A percentile compares a stretch with the other conserved stretches of the same genome.
Conservation (phyloP, 2,888 invertebrate genomes). For the Eupithecia tripunctaria region DNA sequence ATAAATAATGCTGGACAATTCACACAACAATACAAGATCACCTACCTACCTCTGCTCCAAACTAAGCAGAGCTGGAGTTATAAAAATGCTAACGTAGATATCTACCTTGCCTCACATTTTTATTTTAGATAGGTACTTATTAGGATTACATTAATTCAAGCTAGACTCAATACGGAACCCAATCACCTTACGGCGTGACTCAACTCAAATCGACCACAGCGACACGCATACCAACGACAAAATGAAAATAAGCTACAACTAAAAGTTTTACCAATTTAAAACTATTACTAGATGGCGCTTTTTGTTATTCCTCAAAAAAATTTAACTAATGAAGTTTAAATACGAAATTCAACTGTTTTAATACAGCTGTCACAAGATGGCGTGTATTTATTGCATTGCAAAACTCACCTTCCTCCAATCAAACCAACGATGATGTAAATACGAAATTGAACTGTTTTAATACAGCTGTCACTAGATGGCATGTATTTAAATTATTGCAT, state of each 20-base stretch:
- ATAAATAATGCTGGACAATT: too few relatives aligned
- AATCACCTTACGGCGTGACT: background rate
- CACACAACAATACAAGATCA: too few relatives aligned
- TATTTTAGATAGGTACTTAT: background rate
- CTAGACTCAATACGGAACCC: background rate
- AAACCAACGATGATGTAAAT: background rate
- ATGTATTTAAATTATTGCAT: background rate
- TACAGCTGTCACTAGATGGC: background rate
- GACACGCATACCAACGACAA: background rate
- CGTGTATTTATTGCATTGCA: background rate
- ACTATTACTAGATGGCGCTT: background rate
- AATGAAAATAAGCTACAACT: background rate
- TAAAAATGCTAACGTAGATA: background rate
- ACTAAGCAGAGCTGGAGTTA: too few relatives aligned
- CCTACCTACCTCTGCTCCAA: too few relatives aligned
- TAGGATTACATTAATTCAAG: background rate
- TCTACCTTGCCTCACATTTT: background rate
- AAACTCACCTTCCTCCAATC: too few relatives aligned
- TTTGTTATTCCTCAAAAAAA: too few relatives aligned
- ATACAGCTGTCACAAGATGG: background rate
- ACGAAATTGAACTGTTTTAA: background rate
- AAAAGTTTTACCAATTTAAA: background rate
- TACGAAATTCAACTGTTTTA: background rate
- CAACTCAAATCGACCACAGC: background rate
- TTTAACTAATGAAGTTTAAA: too few relatives aligned